A percentile compares a stretch with the other conserved stretches of the same genome.
These are phyloP conservation scores for Prochilodus magdalenae DNA, from an alignment of 2,113 vertebrate species.

Conservation along the genomic window DNA sequence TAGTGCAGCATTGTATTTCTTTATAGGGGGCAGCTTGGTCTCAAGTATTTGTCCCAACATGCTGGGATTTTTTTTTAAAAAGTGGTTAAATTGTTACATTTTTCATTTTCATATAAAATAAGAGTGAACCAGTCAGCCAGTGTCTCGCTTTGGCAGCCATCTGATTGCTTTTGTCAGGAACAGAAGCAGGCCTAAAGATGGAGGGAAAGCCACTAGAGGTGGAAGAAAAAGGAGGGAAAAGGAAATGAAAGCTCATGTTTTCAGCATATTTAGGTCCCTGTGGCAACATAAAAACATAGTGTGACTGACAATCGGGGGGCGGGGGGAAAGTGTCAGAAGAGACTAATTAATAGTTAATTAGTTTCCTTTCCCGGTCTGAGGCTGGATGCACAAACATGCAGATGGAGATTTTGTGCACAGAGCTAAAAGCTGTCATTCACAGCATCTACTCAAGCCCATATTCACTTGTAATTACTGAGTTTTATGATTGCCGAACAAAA, in stretches of 20 bases:
- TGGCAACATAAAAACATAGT: constrained; percentile 61
- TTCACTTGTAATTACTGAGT: constrained; percentile 13
- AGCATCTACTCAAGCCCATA: constrained; percentile 14
- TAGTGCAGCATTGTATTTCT: too few relatives aligned
- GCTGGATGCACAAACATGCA: constrained; percentile 63
- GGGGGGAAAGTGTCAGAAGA: constrained; percentile 66
- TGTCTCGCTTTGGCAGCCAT: constrained; percentile 25
- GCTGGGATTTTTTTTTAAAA: too few relatives aligned
- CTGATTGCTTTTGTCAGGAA: constrained; percentile 40
- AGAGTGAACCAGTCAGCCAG: constrained; percentile 33
- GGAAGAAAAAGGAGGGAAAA: not conserved
- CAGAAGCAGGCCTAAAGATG: constrained; percentile 30
- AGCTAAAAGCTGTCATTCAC: constrained; percentile 67
- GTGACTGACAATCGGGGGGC: constrained; percentile 75
- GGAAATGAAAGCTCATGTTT: not conserved
- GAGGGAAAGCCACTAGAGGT: constrained; percentile 1
- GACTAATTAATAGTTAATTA: constrained; percentile 81
- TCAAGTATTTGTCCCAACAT: too few relatives aligned
- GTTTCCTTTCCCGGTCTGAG: constrained; percentile 67
- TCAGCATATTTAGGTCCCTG: constrained; percentile 31
- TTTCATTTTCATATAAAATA: not conserved
- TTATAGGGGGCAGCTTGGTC: too few relatives aligned
- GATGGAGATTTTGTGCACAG: constrained; percentile 61
- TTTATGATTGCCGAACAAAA: constrained; percentile 21
- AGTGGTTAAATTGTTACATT: too few relatives aligned